A percentile compares a stretch with the other conserved stretches of the same genome.
These are phyloP conservation scores for Apus apus DNA, from an alignment of 2,113 vertebrate species.

Conservation along the genomic window DNA sequence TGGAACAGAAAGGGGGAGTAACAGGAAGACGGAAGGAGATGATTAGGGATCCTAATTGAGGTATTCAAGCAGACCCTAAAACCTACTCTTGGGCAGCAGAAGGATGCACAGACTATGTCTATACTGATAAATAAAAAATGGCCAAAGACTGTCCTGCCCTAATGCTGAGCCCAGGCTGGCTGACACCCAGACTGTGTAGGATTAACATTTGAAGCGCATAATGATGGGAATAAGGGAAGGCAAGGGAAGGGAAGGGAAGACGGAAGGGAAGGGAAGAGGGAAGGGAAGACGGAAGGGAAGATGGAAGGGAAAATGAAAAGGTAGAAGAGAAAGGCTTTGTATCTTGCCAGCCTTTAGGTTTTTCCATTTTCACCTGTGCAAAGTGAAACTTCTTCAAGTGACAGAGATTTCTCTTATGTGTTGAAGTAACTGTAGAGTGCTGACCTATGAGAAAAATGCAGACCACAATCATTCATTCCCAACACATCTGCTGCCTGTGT, in stretches of 20 bases:
- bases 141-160: background rate
- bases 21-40: background rate
- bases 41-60: background rate
- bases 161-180: background rate
- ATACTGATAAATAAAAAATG: background rate
- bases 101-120: background rate
- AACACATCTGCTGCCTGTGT: background rate
- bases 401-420: slow-evolving; percentile 17
- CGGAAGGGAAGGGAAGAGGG: no score
- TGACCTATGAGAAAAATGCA: slow-evolving; percentile 44
- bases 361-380: slow-evolving; percentile 14
- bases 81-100: background rate
- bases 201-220: background rate
- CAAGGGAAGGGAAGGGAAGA: background rate
- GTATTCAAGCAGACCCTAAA: background rate
- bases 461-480: slow-evolving; percentile 60
- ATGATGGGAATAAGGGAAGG: no score
- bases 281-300: background rate
- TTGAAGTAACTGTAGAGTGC: background rate
- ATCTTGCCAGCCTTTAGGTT: background rate
- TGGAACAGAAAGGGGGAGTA: background rate
- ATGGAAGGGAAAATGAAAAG: no score
- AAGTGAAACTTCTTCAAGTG: slow-evolving; percentile 34
- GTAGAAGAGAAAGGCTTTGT: background rate
- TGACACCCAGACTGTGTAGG: background rate